Percentiles rank a stretch among this genome's conserved stretches.
These are phyloP conservation scores for Saturnia pavonia DNA, from an alignment of 2,888 invertebrate species.

Conservation along the genomic window DNA sequence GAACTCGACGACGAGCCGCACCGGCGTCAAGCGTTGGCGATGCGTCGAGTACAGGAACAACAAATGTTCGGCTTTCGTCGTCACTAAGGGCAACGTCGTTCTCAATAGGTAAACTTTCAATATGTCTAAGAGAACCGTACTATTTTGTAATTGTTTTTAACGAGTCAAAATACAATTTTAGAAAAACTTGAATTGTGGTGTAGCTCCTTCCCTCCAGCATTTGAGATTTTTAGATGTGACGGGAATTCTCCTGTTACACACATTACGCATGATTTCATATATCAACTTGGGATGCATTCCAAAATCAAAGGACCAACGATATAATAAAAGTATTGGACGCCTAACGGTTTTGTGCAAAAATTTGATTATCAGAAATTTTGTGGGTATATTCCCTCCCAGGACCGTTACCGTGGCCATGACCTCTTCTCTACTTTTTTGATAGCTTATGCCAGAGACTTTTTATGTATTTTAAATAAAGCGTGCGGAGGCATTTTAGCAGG, in stretches of 20 bases:
- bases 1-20: constrained; percentile 49
- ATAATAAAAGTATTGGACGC: not conserved
- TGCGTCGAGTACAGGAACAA: constrained; percentile 76
- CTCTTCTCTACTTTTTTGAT: too few species aligned
- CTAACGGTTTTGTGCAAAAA: too few species aligned
- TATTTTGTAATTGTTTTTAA: not conserved
- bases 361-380: too few species aligned
- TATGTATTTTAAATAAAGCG: too few species aligned
- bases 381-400: not conserved
- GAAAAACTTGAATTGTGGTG: not conserved
- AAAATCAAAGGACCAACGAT: not conserved
- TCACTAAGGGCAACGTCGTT: constrained; percentile 72
- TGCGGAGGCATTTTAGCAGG: not conserved
- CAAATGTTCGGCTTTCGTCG: constrained; percentile 66
- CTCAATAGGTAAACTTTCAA: constrained; percentile 55
- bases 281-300: not conserved
- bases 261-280: not conserved
- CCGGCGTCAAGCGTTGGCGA: constrained; percentile 67
- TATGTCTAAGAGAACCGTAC: not conserved
- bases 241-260: not conserved
- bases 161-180: not conserved
- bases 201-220: too few species aligned
- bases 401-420: not conserved
- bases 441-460: too few species aligned
- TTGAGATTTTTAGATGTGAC: not conserved